Evolutionary conservation across 2,797 vertebrate genomes (phyloP).

Genomic region (Vultur gryphus): DNA sequence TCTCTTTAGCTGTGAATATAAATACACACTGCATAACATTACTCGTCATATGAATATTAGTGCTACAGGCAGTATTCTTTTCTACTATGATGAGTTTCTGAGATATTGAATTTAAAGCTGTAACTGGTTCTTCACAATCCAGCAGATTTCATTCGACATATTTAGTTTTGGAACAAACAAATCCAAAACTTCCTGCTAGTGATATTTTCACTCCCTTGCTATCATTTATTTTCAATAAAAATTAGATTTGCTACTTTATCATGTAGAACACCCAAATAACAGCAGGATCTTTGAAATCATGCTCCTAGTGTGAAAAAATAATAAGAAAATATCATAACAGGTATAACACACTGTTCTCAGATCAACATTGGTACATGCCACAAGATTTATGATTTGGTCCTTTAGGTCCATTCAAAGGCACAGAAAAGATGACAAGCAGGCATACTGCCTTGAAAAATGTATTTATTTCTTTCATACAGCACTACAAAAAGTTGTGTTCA

Average conservation of each 20-base stretch:
- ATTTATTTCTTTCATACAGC: not conserved
- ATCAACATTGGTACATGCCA: not conserved
- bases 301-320: not conserved
- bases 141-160: not conserved
- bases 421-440: not conserved
- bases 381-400: not conserved
- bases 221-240: not conserved
- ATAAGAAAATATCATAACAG: not conserved
- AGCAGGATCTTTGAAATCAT: not conserved
- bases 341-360: not conserved
- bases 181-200: not conserved
- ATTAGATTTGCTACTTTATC: not conserved
- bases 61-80: not conserved
- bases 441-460: not conserved
- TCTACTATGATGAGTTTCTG: not conserved
- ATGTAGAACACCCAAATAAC: not conserved
- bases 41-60: not conserved
- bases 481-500: not conserved
- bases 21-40: not conserved
- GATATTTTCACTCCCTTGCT: not conserved
- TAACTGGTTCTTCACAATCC: not conserved
- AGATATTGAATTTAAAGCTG: not conserved
- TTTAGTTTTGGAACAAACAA: not conserved
- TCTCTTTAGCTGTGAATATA: not conserved
- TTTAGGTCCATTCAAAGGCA: not conserved